These are phyloP conservation scores for Ictidomys tridecemlineatus DNA, from an alignment of 2,113 vertebrate genomes.

Conservation along the genomic window DNA sequence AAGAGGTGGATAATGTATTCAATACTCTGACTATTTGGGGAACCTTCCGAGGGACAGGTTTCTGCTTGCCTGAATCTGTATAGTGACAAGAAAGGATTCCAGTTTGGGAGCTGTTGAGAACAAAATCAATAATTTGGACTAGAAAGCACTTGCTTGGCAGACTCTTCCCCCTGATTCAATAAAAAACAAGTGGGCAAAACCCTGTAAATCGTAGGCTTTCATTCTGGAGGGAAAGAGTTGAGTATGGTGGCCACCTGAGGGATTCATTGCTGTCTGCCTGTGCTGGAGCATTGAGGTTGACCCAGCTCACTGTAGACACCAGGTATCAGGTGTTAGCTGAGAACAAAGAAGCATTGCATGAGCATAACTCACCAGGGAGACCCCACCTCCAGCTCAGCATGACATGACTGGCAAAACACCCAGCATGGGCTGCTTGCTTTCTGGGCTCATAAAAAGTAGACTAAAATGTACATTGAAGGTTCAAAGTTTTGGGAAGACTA, in stretches of 20 bases:
- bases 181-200: neutral
- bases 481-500: neutral
- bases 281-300: neutral
- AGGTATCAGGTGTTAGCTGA: neutral
- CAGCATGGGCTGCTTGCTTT: neutral
- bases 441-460: rapidly evolving
- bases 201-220: neutral
- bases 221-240: neutral
- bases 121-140: neutral
- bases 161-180: neutral
- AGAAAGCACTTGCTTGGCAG: neutral
- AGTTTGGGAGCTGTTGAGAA: neutral
- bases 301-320: no score
- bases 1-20: neutral
- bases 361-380: neutral
- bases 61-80: neutral
- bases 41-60: neutral
- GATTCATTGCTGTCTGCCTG: neutral
- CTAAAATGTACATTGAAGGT: neutral
- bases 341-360: neutral
- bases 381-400: neutral
- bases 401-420: neutral
- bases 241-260: neutral
- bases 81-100: neutral
- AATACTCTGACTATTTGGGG: neutral